Percentiles rank a stretch among this genome's conserved stretches.
Evolutionary conservation across 2,113 vertebrate genomes (phyloP).

Genomic region (Benitochromis conjunctus): DNA sequence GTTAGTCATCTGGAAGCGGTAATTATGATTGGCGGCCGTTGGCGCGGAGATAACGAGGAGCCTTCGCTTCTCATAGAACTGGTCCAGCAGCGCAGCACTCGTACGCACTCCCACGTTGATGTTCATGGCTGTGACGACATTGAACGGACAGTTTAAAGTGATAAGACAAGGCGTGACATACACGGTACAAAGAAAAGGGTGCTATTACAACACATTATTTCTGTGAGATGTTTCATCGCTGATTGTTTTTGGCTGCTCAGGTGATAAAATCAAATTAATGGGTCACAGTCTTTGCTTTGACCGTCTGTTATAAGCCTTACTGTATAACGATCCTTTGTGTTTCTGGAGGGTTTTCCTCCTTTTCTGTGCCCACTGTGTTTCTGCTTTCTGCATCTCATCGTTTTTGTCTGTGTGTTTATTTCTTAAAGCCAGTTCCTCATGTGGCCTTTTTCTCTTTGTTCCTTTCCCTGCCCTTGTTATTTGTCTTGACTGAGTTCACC

Average conservation of each 20-base stretch:
- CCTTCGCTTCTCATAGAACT: constrained; percentile 96
- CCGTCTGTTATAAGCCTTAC: background rate
- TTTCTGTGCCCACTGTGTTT: background rate
- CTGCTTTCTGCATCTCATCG: background rate
- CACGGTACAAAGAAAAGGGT: background rate
- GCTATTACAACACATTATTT: background rate
- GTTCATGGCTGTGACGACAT: constrained; percentile 85
- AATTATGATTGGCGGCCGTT: constrained; percentile 91
- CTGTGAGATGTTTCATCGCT: background rate
- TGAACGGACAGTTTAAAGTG: background rate
- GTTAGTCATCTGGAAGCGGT: constrained; percentile 91
- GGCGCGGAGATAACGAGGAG: constrained; percentile 92
- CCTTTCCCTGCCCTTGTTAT: background rate
- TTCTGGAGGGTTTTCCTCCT: background rate
- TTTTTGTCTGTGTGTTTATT: background rate
- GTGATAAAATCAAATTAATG: background rate
- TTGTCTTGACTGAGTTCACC: background rate
- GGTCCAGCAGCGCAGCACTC: constrained; percentile 90
- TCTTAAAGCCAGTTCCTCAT: background rate
- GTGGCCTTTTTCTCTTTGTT: background rate
- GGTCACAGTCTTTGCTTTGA: background rate
- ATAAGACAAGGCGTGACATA: background rate
- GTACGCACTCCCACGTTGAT: constrained; percentile 89
- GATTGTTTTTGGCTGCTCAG: background rate
- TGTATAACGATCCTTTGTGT: background rate